Conservation (phyloP, 2,113 vertebrate species). For the Entomyzon cyanotis region DNA sequence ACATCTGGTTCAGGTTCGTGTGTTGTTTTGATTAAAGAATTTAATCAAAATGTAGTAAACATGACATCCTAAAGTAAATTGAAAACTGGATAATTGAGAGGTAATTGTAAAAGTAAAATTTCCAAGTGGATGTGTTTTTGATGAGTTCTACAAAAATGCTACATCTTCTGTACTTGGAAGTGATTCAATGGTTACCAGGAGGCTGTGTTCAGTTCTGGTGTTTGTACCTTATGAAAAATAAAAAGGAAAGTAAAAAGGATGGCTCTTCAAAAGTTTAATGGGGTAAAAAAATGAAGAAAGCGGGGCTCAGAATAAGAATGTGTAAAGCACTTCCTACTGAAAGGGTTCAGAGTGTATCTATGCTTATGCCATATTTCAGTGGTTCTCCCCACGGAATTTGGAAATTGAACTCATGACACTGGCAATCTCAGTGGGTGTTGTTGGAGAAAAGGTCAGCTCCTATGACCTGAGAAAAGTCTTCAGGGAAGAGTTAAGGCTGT, state of each 20-base stretch:
- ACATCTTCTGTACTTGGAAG: not conserved
- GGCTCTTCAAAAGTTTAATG: not conserved
- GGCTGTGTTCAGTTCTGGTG: not conserved
- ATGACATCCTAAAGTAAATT: not conserved
- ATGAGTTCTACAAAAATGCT: not conserved
- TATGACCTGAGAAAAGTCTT: slow-evolving; percentile 5
- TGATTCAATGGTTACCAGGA: not conserved
- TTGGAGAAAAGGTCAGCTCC: not conserved
- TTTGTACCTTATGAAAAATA: not conserved
- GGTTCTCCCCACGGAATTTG: not conserved
- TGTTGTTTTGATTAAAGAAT: not conserved
- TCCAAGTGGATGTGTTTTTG: not conserved
- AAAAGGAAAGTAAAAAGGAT: not conserved
- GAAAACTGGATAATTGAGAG: not conserved
- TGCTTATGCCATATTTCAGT: not conserved
- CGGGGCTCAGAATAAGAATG: not conserved
- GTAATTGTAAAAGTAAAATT: not conserved
- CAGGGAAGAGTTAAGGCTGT: not conserved
- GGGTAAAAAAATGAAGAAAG: not conserved
- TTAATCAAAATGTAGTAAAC: not conserved
- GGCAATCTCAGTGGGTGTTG: not conserved
- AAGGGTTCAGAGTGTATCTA: not conserved
- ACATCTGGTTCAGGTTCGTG: not conserved
- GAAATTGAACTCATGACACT: not conserved
- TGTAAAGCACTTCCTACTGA: not conserved